Evolutionary conservation across 2,888 invertebrate genomes (phyloP), one percentile per base, ranked within the genome.

Genomic region (Frankliniella fusca): DNA sequence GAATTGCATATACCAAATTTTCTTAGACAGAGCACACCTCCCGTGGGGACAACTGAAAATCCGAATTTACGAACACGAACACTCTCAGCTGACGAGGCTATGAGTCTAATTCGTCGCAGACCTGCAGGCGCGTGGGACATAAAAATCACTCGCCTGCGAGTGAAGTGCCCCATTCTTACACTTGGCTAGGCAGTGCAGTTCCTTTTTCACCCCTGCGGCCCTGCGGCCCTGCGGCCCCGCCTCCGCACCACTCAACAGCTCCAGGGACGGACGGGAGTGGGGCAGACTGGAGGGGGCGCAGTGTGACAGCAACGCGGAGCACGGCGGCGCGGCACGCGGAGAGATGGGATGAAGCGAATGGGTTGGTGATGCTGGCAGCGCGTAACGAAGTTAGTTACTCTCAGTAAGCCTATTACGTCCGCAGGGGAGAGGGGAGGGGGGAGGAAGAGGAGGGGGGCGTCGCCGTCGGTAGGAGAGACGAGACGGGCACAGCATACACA

Each of bases 281-380:
- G 8, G 23, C 0, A 70, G 23, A 70, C 50, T 50, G 50, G 70
- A 23, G 7, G 1, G 23, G 54, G 54, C 3, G 2, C 54, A 54
- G 15, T 54, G 7, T n/a, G 65, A 15, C n/a, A 10, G 65, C 65
- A n/a, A 18, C 65, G 65, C n/a, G 85, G 85, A 76, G 85, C 85
- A 9, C 86, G 83, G 20, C 83, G 83, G 48, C n/a, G 3, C 70
- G 23, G 70, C n/a, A 54, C 15, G 54, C 2, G 10, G 54, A 20
- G 54, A 15, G 20, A 54, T 15, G 54, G 54, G 54, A 54, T 54
- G 20, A 54, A 18, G 11, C 54, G 54, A 54, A 54, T 15, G 54
- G 54, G 54, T 54, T 54, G 54, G 54, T 54, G 54, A 54, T 70
- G n/a, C 70, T 23, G 70, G 70, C 54, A 54, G 54, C 23, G 70